Conservation (phyloP, 2,113 vertebrate species). For the Drymodes brunneopygia region DNA sequence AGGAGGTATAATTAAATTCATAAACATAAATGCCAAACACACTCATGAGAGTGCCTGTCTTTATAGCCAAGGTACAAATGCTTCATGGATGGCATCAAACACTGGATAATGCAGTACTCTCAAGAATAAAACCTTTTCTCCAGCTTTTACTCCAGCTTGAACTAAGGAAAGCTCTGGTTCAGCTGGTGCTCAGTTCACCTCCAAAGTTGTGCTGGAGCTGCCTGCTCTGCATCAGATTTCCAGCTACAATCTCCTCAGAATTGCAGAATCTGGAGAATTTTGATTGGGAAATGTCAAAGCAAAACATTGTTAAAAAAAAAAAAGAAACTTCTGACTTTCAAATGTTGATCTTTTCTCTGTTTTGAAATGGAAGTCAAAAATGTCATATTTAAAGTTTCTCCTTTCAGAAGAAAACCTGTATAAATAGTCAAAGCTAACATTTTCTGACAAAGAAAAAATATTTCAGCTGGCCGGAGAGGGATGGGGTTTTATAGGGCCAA, state of each 20-base stretch:
- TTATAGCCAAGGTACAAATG: background rate
- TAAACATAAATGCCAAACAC: background rate
- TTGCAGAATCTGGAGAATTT: background rate
- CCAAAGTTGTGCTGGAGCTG: background rate
- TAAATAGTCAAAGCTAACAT: constrained; percentile 35
- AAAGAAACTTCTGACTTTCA: background rate
- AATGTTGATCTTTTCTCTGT: background rate
- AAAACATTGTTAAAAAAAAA: background rate
- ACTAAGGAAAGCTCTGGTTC: background rate
- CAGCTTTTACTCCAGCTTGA: background rate
- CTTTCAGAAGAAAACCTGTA: constrained; percentile 10
- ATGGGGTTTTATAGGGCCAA: background rate
- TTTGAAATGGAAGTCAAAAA: constrained; percentile 40
- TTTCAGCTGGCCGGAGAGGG: background rate
- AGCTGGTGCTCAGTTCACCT: background rate
- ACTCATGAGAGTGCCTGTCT: background rate
- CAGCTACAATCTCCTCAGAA: background rate
- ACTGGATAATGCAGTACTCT: background rate
- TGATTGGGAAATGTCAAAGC: background rate
- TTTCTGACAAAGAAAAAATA: constrained; percentile 35
- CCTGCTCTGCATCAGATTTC: background rate
- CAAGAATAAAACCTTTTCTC: background rate
- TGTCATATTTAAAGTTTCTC: background rate
- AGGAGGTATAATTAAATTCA: background rate
- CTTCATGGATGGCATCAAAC: background rate